A percentile compares a stretch with the other conserved stretches of the same genome.
These are phyloP conservation scores for Eulimnadia texana DNA, from an alignment of 1,140 invertebrate genomes.

Conservation along the genomic window DNA sequence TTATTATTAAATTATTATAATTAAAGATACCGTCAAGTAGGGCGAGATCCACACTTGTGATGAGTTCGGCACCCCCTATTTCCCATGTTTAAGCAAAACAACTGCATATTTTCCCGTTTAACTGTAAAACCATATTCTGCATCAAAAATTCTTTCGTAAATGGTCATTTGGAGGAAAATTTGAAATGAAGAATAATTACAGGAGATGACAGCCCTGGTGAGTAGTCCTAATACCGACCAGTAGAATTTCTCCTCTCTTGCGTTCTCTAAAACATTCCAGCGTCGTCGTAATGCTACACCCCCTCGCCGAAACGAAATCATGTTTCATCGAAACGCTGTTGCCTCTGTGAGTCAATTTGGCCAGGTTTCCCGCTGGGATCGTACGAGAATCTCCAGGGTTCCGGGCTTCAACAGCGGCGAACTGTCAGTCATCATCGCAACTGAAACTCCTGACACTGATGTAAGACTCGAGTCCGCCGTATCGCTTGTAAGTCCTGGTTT, in stretches of 20 bases:
- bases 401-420: conserved; percentile 74
- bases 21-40: too few relatives aligned
- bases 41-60: too few relatives aligned
- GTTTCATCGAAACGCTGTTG: conserved; percentile 79
- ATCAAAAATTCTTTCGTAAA: too few relatives aligned
- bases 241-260: conserved; percentile 80
- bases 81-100: too few relatives aligned
- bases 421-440: conserved; percentile 81
- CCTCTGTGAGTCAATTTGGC: conserved; percentile 71
- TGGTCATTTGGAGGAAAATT: too few relatives aligned
- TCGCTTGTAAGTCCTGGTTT: conserved; percentile 71
- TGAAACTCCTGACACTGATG: conserved; percentile 79
- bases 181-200: too few relatives aligned
- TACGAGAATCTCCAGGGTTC: conserved; percentile 90
- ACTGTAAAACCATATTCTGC: too few relatives aligned
- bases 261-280: conserved; percentile 80
- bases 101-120: too few relatives aligned
- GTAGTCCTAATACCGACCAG: conserved; percentile 80
- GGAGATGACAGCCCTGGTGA: conserved; percentile 60
- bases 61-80: too few relatives aligned
- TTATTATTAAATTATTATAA: too few relatives aligned
- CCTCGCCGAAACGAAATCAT: conserved; percentile 85
- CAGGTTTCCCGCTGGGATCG: conserved; percentile 87
- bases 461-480: conserved; percentile 76
- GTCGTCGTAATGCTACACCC: conserved; percentile 67